phyloP scores from a whole-genome alignment of 2,888 invertebrate species.

The Antheraea assamensis region DNA sequence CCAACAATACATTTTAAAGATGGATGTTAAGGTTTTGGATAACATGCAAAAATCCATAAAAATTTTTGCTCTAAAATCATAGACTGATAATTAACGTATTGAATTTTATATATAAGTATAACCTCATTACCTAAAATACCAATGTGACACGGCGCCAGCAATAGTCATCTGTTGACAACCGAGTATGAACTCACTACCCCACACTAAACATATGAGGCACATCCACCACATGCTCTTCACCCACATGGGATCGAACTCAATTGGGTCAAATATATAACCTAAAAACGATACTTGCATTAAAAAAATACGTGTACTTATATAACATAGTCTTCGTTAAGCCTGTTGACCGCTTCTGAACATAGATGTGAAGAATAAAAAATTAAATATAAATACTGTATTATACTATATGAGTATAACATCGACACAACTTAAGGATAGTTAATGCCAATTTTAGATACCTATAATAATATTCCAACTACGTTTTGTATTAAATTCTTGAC shows the following conservation, averaged over 20 bases:
- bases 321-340: too few relatives aligned
- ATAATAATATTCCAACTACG: too few relatives aligned
- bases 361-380: too few relatives aligned
- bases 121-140: conserved; percentile 92
- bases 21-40: too few relatives aligned
- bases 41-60: too few relatives aligned
- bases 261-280: conserved; percentile 72
- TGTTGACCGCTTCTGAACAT: too few relatives aligned
- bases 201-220: conserved; percentile 93
- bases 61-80: not conserved
- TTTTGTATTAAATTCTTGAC: too few relatives aligned
- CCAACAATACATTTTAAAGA: too few relatives aligned
- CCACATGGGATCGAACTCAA: conserved; percentile 91
- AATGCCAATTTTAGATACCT: too few relatives aligned
- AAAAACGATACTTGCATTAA: conserved; percentile 27
- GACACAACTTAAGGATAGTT: too few relatives aligned
- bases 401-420: too few relatives aligned
- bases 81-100: not conserved
- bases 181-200: conserved; percentile 97
- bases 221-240: conserved; percentile 97
- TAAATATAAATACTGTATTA: too few relatives aligned
- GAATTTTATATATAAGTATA: not conserved
- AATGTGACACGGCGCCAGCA: conserved; percentile 95
- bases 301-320: not conserved
- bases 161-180: conserved; percentile 97